A percentile compares a stretch with the other conserved stretches of the same genome.
phyloP scores from a whole-genome alignment of 2,113 vertebrate genomes.

The Siniperca chuatsi region DNA sequence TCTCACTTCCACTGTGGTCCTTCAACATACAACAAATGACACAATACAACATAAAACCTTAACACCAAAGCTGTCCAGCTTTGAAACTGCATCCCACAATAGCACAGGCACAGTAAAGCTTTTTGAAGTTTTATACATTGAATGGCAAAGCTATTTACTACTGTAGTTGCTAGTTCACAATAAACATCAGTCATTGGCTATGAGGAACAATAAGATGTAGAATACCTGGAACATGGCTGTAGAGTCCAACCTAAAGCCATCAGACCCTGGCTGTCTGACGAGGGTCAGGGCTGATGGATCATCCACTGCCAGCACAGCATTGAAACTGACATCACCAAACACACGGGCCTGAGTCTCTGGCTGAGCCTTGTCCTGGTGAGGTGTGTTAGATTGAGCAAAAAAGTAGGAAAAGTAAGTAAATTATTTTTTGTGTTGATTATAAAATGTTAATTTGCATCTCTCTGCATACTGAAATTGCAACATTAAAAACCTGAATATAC shows the following conservation, averaged over 20 bases:
- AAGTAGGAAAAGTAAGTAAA: neutral
- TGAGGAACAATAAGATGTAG: neutral
- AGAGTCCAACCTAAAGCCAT: constrained; percentile 94
- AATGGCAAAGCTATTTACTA: neutral
- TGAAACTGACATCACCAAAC: constrained; percentile 91
- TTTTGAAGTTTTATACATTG: neutral
- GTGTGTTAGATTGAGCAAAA: neutral
- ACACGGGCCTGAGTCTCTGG: constrained; percentile 90
- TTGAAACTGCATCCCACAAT: neutral
- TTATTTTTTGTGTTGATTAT: neutral
- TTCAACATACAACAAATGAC: neutral
- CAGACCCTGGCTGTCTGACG: constrained; percentile 93
- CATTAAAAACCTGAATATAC: constrained; percentile 47
- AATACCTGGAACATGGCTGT: constrained; percentile 90
- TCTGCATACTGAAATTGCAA: neutral
- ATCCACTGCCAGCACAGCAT: constrained; percentile 90
- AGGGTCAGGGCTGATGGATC: constrained; percentile 90
- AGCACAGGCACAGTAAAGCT: neutral
- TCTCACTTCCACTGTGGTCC: neutral
- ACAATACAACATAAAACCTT: neutral
- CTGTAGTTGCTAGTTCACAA: neutral
- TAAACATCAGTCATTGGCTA: neutral
- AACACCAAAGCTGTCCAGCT: neutral
- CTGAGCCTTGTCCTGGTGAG: constrained; percentile 91
- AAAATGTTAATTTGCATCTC: neutral